These are phyloP conservation scores for Hyposoter dolosus DNA, from an alignment of 2,888 invertebrate genomes.

Conservation along the genomic window DNA sequence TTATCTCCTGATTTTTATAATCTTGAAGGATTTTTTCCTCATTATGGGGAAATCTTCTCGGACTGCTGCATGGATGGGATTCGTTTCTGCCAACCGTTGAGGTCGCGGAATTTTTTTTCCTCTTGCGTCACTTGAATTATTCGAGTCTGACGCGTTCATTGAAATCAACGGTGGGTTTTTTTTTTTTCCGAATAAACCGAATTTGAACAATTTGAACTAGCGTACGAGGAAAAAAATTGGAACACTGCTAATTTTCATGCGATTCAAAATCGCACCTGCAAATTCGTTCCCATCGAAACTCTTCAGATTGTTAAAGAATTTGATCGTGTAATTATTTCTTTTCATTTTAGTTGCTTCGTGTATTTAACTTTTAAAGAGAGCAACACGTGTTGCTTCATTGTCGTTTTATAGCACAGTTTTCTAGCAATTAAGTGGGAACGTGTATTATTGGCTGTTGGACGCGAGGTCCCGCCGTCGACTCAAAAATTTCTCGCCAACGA, in stretches of 20 bases:
- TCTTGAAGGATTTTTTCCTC: neutral
- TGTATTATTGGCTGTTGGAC: neutral
- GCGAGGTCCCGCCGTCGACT: slow-evolving; percentile 13
- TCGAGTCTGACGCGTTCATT: neutral
- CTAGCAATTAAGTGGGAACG: neutral
- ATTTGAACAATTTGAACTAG: neutral
- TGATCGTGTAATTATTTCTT: neutral
- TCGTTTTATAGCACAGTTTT: neutral
- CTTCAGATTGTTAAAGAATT: neutral
- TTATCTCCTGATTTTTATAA: neutral
- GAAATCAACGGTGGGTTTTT: neutral
- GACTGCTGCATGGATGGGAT: neutral
- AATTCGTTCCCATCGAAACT: neutral
- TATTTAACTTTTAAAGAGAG: neutral
- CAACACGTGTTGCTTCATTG: neutral
- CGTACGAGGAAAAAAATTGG: neutral
- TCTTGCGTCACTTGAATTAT: neutral
- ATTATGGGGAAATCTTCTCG: neutral
- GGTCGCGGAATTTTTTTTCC: neutral
- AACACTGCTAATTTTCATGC: neutral
- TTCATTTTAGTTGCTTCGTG: neutral
- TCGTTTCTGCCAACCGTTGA: neutral
- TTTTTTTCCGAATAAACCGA: neutral
- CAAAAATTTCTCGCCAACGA: slow-evolving; percentile 27
- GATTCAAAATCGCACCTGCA: neutral